A percentile compares a stretch with the other conserved stretches of the same genome.
Evolutionary conservation across 2,888 invertebrate genomes (phyloP).

Genomic region (Plebejus anna): DNA sequence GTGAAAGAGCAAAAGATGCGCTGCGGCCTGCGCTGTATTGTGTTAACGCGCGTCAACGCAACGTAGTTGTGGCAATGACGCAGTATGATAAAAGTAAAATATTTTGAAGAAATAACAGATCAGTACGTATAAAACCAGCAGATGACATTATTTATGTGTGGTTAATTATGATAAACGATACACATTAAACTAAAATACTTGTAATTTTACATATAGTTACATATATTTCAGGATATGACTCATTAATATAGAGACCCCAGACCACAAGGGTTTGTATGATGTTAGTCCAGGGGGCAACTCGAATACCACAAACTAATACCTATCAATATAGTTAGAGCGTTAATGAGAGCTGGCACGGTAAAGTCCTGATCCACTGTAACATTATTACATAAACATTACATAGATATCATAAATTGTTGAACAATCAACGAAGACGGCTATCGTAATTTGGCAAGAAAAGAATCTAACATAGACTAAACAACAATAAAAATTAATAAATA

Average conservation of each 20-base stretch:
- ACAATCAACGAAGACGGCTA: not conserved
- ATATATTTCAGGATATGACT: not conserved
- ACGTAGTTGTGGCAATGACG: too few relatives aligned
- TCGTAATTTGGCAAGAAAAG: not conserved
- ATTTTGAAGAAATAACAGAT: not conserved
- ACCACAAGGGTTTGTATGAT: constrained; percentile 29
- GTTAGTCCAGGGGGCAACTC: constrained; percentile 56
- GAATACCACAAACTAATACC: constrained; percentile 70
- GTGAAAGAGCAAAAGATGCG: too few relatives aligned
- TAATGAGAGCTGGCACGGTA: constrained; percentile 86
- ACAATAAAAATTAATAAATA: not conserved
- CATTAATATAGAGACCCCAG: not conserved
- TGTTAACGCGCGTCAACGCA: too few relatives aligned
- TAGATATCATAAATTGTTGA: constrained; percentile 30
- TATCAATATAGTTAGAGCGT: constrained; percentile 85
- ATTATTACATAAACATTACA: constrained; percentile 35
- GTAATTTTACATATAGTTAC: not conserved
- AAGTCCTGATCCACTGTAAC: constrained; percentile 85
- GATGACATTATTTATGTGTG: not conserved
- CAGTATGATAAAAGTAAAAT: not conserved
- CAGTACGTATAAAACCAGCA: not conserved
- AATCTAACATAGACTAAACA: too few relatives aligned
- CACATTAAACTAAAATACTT: constrained; percentile 12
- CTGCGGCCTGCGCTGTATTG: too few relatives aligned
- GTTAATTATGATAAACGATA: constrained; percentile 10